Evolutionary conservation across 2,888 invertebrate genomes (phyloP).

Genomic region (Drosophila mimica): DNA sequence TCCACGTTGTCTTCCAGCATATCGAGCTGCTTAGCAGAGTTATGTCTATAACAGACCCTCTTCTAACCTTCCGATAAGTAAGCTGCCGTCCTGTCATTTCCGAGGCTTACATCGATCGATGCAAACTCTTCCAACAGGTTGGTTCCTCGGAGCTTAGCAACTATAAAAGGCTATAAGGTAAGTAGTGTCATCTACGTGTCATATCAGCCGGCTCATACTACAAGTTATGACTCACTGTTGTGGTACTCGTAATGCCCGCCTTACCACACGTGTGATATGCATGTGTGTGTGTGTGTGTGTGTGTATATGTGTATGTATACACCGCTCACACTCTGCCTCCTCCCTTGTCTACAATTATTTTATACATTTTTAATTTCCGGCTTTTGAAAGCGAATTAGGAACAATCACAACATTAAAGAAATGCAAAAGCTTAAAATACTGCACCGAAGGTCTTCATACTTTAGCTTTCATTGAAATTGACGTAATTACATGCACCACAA

Average conservation of each 20-base stretch:
- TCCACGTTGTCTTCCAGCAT: no score
- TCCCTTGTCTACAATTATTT: not conserved
- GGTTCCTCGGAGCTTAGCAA: no score
- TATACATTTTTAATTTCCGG: constrained; percentile 69
- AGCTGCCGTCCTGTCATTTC: no score
- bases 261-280: not conserved
- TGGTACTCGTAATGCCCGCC: not conserved
- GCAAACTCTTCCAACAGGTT: no score
- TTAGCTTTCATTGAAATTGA: not conserved
- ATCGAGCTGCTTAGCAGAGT: no score
- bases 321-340: not conserved
- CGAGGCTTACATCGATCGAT: no score
- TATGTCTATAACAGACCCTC: no score
- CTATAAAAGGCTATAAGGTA: no score
- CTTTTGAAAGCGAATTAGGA: constrained; percentile 42
- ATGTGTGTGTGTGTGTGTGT: no score
- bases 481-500: not conserved
- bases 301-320: no score
- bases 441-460: not conserved
- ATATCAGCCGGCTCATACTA: not conserved
- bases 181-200: not conserved
- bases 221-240: no score
- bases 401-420: constrained; percentile 23
- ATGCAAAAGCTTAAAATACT: constrained; percentile 28
- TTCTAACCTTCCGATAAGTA: no score